phyloP scores from a whole-genome alignment of 2,888 invertebrate species.

The Sclerodermus sp. region DNA sequence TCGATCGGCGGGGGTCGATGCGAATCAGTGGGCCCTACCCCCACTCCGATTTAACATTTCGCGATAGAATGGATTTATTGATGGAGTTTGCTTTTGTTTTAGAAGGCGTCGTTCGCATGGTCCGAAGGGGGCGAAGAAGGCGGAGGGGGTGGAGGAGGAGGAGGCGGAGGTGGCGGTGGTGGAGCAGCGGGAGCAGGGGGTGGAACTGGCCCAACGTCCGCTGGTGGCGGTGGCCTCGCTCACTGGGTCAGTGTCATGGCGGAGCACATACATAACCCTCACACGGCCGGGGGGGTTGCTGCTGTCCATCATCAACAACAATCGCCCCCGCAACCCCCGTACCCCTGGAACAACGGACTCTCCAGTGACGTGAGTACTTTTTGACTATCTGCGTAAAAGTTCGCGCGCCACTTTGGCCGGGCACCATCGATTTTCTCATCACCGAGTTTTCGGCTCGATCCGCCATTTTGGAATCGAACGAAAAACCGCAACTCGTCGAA shows the following conservation, averaged over 20 bases:
- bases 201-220: constrained; percentile 55
- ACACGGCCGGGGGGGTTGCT: constrained; percentile 61
- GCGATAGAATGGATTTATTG: not conserved
- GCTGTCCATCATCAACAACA: constrained; percentile 64
- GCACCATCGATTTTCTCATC: no score
- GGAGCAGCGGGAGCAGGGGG: constrained; percentile 58
- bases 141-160: constrained; percentile 58
- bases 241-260: constrained; percentile 98
- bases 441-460: no score
- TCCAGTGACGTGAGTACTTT: constrained; percentile 50
- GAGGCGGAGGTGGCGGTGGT: constrained; percentile 55
- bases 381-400: no score
- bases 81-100: constrained; percentile 30
- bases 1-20: no score
- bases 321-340: constrained; percentile 52
- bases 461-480: no score
- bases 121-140: constrained; percentile 61
- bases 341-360: constrained; percentile 55
- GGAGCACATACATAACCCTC: constrained; percentile 88
- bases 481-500: no score
- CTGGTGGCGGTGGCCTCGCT: constrained; percentile 68
- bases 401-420: no score
- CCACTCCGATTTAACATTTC: no score
- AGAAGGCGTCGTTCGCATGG: constrained; percentile 62
- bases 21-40: no score